These are phyloP conservation scores for Lordiphosa andalusiaca DNA, from an alignment of 2,888 invertebrate species.

Conservation along the genomic window DNA sequence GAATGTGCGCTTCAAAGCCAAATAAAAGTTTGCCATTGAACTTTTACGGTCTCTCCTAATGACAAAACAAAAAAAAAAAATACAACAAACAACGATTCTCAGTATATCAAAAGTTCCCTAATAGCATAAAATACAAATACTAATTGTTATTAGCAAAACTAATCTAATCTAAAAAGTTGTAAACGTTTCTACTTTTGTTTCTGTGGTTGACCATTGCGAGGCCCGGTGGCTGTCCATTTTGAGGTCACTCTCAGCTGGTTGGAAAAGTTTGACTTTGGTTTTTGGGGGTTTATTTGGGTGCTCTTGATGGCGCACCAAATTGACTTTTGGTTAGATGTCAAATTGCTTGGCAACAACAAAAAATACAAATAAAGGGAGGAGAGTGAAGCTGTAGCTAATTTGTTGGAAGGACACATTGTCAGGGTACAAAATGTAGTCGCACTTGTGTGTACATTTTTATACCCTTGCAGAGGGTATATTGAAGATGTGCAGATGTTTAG, in stretches of 20 bases:
- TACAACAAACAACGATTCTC: constrained; percentile 11
- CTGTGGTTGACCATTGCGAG: constrained; percentile 51
- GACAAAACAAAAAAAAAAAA: constrained; percentile 57
- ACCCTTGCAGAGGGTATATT: no score
- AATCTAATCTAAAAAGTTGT: constrained; percentile 79
- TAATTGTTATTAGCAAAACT: constrained; percentile 78
- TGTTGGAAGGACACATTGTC: constrained; percentile 51
- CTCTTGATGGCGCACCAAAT: constrained; percentile 67
- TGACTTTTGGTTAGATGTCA: constrained; percentile 69
- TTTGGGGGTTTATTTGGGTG: constrained; percentile 61
- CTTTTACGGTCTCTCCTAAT: constrained; percentile 65
- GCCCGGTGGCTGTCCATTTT: constrained; percentile 43
- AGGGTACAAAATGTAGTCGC: constrained; percentile 39
- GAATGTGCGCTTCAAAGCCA: no score
- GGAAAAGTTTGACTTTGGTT: constrained; percentile 47
- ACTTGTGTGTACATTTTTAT: no score
- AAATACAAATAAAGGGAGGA: neutral
- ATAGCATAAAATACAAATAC: constrained; percentile 76
- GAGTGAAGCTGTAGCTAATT: constrained; percentile 31
- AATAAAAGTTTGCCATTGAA: constrained; percentile 45
- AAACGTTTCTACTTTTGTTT: constrained; percentile 70
- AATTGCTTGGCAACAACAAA: constrained; percentile 44
- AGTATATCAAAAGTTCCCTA: constrained; percentile 38
- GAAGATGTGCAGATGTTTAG: no score
- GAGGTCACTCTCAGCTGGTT: constrained; percentile 54